Evolutionary conservation across 2,113 vertebrate species (phyloP).

Genomic region (Platysternon megacephalum): DNA sequence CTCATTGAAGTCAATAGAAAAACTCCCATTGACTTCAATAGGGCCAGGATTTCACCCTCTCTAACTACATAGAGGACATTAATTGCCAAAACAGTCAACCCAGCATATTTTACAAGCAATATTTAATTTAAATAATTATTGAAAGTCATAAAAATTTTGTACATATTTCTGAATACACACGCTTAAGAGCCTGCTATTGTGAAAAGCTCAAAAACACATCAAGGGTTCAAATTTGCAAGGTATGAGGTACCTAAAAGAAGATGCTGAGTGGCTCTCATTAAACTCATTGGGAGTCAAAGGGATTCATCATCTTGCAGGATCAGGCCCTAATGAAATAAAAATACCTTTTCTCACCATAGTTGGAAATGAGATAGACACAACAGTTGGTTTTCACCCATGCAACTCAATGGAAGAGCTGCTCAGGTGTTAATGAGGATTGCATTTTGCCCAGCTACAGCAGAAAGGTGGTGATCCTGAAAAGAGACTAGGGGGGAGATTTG

Average conservation of each 20-base stretch:
- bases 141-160: neutral
- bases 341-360: neutral
- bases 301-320: neutral
- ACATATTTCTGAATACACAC: neutral
- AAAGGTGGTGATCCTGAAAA: neutral
- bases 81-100: neutral
- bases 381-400: neutral
- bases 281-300: accelerated
- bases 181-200: neutral
- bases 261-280: neutral
- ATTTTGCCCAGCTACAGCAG: neutral
- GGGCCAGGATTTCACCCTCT: neutral
- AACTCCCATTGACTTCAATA: neutral
- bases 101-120: neutral
- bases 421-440: neutral
- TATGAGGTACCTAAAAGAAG: neutral
- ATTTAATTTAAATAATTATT: neutral
- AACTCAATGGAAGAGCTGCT: neutral
- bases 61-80: neutral
- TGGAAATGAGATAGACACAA: neutral
- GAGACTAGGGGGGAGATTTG: neutral
- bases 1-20: neutral
- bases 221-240: neutral
- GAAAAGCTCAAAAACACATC: neutral
- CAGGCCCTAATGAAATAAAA: neutral